Conservation (phyloP, 1,140 invertebrate species). For the Nixonia krombeini region DNA sequence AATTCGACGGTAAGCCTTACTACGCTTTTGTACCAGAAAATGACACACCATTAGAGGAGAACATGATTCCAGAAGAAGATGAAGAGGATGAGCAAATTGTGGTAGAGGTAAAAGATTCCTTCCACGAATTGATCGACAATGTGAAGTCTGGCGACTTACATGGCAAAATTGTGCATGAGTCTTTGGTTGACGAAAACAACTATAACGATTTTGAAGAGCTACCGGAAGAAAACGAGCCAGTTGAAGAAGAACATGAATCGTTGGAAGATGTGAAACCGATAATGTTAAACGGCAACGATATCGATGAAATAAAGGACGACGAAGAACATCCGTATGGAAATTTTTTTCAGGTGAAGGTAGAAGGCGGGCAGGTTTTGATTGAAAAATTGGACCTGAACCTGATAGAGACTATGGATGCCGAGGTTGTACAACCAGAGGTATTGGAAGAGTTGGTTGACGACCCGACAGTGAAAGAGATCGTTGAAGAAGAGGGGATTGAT, state of each 20-base stretch:
- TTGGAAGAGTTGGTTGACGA: slow-evolving; percentile 9
- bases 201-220: slow-evolving; percentile 28
- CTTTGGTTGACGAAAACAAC: slow-evolving; percentile 5
- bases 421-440: slow-evolving; percentile 13
- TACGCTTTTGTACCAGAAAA: slow-evolving; percentile 68
- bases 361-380: slow-evolving; percentile 52
- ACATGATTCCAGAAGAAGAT: slow-evolving; percentile 53
- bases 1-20: slow-evolving; percentile 68
- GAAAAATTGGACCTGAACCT: slow-evolving; percentile 51
- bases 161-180: no score
- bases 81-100: slow-evolving; percentile 14
- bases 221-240: not conserved
- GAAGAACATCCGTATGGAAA: slow-evolving; percentile 20
- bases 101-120: slow-evolving; percentile 1
- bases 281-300: slow-evolving; percentile 31
- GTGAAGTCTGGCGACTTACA: no score
- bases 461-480: no score
- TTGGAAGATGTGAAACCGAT: slow-evolving; percentile 33
- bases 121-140: not conserved
- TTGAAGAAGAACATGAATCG: slow-evolving; percentile 14
- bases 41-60: slow-evolving; percentile 51
- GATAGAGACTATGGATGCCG: slow-evolving; percentile 30
- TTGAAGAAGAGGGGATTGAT: slow-evolving; percentile 9
- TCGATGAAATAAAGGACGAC: slow-evolving; percentile 3
- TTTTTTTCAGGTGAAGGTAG: slow-evolving; percentile 57